Evolutionary conservation across 2,113 vertebrate genomes (phyloP).

Genomic region (Gallinago undulata): DNA sequence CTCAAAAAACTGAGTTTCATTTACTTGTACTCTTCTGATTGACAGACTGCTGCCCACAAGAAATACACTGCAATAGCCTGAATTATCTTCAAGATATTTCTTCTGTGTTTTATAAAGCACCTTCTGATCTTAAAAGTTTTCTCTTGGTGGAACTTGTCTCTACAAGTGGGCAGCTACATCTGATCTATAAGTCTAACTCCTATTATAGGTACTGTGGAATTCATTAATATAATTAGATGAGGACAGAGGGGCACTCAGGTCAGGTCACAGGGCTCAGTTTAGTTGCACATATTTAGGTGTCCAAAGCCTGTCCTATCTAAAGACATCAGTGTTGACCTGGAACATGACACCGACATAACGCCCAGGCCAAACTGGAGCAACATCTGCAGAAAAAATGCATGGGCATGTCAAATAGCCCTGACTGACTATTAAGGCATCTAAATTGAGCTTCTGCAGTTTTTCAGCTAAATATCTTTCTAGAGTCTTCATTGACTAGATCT

Average conservation of each 20-base stretch:
- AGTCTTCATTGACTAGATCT: neutral
- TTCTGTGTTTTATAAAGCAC: neutral
- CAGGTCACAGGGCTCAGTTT: neutral
- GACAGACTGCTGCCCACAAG: accelerated
- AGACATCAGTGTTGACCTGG: neutral
- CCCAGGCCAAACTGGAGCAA: neutral
- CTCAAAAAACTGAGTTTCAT: neutral
- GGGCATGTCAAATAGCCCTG: neutral
- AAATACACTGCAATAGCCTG: neutral
- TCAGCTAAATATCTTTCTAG: neutral
- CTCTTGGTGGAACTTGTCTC: neutral
- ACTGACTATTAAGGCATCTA: neutral
- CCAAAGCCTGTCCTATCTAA: neutral
- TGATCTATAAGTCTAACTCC: neutral
- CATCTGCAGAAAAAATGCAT: neutral
- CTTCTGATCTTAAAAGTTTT: neutral
- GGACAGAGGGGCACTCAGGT: neutral
- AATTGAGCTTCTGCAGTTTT: neutral
- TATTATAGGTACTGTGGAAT: neutral
- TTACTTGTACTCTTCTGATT: neutral
- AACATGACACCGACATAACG: accelerated
- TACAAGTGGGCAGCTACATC: neutral
- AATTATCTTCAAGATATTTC: neutral
- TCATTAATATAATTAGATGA: neutral
- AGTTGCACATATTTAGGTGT: neutral